Conservation (phyloP, 2,888 invertebrate species). For the Diplazon laetatorius region DNA sequence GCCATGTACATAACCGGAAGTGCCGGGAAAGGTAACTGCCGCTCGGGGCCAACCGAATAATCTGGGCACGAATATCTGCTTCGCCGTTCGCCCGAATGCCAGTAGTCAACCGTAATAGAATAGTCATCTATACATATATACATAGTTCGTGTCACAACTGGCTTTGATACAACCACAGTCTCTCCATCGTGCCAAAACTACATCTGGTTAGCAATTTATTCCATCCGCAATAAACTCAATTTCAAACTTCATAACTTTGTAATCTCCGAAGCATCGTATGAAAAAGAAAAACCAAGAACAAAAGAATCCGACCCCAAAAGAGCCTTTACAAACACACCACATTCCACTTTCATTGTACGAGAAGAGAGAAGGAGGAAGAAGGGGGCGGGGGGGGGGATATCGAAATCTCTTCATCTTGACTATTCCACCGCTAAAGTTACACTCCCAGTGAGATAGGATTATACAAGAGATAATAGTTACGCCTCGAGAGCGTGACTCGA, state of each 20-base stretch:
- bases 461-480: slow-evolving; percentile 55
- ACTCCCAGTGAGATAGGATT: slow-evolving; percentile 25
- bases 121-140: background rate
- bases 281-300: no score
- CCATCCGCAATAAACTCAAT: slow-evolving; percentile 15
- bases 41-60: slow-evolving; percentile 67
- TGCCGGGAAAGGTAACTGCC: slow-evolving; percentile 70
- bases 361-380: no score
- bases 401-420: slow-evolving; percentile 29
- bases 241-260: background rate
- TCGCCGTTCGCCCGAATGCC: slow-evolving; percentile 52
- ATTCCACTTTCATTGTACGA: slow-evolving; percentile 4
- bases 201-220: slow-evolving; percentile 27
- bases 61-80: slow-evolving; percentile 63
- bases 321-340: background rate
- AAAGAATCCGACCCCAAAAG: background rate
- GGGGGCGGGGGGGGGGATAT: background rate
- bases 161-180: slow-evolving; percentile 25
- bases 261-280: background rate
- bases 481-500: slow-evolving; percentile 55
- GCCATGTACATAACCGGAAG: slow-evolving; percentile 71
- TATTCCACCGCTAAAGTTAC: slow-evolving; percentile 26
- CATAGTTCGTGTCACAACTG: no score
- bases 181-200: slow-evolving; percentile 15
- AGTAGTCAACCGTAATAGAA: slow-evolving; percentile 34